Conservation (phyloP, 2,797 vertebrate genomes). For the Sebastes cheni region DNA sequence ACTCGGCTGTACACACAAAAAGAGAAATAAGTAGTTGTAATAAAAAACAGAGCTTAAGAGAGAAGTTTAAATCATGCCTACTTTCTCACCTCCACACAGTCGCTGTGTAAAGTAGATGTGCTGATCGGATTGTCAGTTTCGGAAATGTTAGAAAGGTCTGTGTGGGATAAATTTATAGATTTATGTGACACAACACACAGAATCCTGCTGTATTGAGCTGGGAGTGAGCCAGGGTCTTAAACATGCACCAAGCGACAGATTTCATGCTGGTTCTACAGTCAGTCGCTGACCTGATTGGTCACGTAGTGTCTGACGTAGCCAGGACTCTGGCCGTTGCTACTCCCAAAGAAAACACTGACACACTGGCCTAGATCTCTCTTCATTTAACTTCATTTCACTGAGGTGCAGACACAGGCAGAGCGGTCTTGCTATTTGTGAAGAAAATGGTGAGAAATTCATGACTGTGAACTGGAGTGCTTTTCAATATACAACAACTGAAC, state of each 20-base stretch:
- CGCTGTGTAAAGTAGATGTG: not conserved
- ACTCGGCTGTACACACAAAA: not conserved
- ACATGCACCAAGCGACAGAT: not conserved
- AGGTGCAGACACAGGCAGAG: constrained; percentile 52
- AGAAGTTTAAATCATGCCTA: not conserved
- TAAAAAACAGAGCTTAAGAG: not conserved
- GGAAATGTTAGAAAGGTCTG: not conserved
- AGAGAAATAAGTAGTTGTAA: not conserved
- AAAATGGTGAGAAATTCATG: constrained; percentile 40
- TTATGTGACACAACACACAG: not conserved
- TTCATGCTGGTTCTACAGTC: not conserved
- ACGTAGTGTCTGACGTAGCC: not conserved
- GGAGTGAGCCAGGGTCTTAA: not conserved
- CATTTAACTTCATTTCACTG: constrained; percentile 56
- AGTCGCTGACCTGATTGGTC: not conserved
- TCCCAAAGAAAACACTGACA: constrained; percentile 38
- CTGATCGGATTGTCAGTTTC: not conserved
- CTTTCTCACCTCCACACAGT: not conserved
- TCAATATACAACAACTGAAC: constrained; percentile 34
- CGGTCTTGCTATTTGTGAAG: constrained; percentile 20
- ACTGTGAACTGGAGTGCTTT: constrained; percentile 28
- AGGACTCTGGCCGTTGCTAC: constrained; percentile 12
- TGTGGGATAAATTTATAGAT: not conserved
- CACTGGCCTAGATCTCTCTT: constrained; percentile 26
- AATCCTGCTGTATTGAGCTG: not conserved